Evolutionary conservation across 2,113 vertebrate genomes (phyloP).

Genomic region (Holacanthus passer): DNA sequence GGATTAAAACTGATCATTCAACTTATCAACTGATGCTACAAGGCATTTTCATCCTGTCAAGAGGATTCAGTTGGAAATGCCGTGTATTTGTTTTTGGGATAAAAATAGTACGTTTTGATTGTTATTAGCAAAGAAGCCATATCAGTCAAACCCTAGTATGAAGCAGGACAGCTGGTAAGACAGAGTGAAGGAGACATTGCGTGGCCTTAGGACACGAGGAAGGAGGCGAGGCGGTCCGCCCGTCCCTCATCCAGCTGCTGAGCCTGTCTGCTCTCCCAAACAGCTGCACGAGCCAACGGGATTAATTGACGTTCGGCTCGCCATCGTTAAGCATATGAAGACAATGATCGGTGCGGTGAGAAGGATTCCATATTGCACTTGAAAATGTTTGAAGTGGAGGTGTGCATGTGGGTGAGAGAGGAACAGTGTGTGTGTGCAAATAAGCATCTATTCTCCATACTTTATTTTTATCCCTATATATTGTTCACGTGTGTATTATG

Average conservation of each 20-base stretch:
- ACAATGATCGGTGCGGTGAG: constrained; percentile 22
- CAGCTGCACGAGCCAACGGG: constrained; percentile 35
- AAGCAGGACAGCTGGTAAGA: constrained; percentile 39
- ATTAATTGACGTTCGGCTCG: constrained; percentile 25
- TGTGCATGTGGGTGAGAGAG: not conserved
- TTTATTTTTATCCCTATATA: constrained; percentile 60
- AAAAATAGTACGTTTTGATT: not conserved
- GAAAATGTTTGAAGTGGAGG: constrained; percentile 32
- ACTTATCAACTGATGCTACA: too few species aligned
- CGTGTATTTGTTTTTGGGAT: not conserved
- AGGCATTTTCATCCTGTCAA: not conserved
- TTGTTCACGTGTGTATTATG: constrained; percentile 56
- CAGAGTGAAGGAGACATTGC: constrained; percentile 35
- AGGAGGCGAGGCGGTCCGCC: constrained; percentile 16
- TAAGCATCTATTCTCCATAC: constrained; percentile 47
- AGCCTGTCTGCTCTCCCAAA: constrained; percentile 49
- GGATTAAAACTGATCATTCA: too few species aligned
- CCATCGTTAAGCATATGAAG: constrained; percentile 1
- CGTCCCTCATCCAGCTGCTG: constrained; percentile 57
- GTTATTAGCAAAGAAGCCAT: too few species aligned
- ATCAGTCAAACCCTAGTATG: constrained; percentile 59
- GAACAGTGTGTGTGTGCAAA: constrained; percentile 26
- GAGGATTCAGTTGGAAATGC: not conserved
- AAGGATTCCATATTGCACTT: constrained; percentile 41
- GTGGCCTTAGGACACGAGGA: constrained; percentile 46